phyloP scores from a whole-genome alignment of 2,888 invertebrate species.

The Stegana nigrithorax region DNA sequence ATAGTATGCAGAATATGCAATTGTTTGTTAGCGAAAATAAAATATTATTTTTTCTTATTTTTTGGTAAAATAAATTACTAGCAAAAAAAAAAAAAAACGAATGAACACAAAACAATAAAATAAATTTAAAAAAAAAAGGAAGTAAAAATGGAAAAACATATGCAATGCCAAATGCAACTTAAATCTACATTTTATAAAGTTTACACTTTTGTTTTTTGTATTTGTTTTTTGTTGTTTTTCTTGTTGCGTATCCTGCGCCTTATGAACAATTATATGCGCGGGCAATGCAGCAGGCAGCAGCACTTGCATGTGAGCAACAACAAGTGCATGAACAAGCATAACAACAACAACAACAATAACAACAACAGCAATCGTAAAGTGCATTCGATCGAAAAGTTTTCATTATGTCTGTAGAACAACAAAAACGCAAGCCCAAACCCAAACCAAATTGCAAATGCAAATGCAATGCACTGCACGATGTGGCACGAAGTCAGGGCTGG shows the following conservation, averaged over 20 bases:
- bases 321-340: too few species aligned
- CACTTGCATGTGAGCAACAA: too few species aligned
- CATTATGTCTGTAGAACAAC: constrained; percentile 45
- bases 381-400: constrained; percentile 58
- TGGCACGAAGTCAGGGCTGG: not conserved
- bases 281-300: constrained; percentile 30
- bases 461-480: not conserved
- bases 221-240: constrained; percentile 28
- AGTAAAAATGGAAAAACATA: not conserved
- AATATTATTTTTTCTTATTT: not conserved
- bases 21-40: not conserved
- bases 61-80: too few species aligned
- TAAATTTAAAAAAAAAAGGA: not conserved
- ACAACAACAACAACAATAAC: not conserved
- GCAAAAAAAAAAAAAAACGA: too few species aligned
- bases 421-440: not conserved
- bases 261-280: constrained; percentile 52
- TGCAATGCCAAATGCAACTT: not conserved
- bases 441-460: constrained; percentile 1
- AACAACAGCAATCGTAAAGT: constrained; percentile 37
- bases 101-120: too few species aligned
- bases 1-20: not conserved
- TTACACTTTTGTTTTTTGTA: too few species aligned
- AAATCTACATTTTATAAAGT: not conserved
- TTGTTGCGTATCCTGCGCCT: constrained; percentile 42